Percentiles rank a stretch among this genome's conserved stretches.
Evolutionary conservation across 2,113 vertebrate genomes (phyloP).

Genomic region (Thryonomys swinderianus): DNA sequence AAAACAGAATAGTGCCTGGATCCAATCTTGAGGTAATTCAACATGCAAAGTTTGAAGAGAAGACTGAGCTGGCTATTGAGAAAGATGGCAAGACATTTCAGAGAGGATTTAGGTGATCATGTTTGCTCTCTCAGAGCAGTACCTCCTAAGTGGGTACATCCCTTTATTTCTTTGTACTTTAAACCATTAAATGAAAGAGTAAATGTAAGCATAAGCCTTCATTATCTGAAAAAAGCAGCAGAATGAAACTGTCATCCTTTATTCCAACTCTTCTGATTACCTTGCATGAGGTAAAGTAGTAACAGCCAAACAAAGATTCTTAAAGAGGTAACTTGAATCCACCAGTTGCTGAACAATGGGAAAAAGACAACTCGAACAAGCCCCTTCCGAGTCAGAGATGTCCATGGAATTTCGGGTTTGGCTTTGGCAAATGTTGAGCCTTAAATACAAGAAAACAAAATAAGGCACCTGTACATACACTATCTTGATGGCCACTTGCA

Average conservation of each 20-base stretch:
- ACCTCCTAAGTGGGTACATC: neutral
- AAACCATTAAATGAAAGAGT: neutral
- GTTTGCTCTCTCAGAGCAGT: neutral
- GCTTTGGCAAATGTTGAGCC: constrained; percentile 99
- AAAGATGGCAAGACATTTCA: neutral
- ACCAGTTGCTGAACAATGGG: constrained; percentile 97
- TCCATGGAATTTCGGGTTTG: constrained; percentile 97
- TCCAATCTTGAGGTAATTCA: neutral
- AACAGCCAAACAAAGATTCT: constrained; percentile 94
- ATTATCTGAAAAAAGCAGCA: neutral
- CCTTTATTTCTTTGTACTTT: constrained; percentile 9
- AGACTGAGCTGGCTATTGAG: neutral
- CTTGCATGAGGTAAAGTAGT: constrained; percentile 95
- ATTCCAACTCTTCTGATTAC: constrained; percentile 79
- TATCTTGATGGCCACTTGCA: neutral
- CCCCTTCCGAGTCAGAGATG: constrained; percentile 94
- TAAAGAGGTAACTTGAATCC: constrained; percentile 97
- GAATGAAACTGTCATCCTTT: neutral
- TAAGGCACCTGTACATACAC: neutral
- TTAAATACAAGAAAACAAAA: constrained; percentile 71
- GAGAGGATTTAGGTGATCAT: neutral
- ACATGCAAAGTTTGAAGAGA: neutral
- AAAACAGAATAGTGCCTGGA: no score
- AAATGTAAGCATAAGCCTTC: neutral
- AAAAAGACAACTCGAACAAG: constrained; percentile 96